Evolutionary conservation across 2,113 vertebrate species (phyloP), one percentile per base, ranked within the genome.

Genomic region (Todiramphus chloris): DNA sequence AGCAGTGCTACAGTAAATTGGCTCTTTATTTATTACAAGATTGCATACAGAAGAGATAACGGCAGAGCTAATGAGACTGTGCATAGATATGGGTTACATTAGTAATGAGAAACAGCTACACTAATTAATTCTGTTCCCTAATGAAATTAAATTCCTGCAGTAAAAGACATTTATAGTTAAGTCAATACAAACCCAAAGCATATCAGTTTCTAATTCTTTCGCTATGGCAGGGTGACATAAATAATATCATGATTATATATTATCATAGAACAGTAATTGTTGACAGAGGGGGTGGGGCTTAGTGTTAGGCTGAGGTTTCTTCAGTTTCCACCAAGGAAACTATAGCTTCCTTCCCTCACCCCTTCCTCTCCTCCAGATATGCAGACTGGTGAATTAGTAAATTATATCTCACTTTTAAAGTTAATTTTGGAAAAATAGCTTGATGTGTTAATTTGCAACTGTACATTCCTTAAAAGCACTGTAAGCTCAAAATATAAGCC

Each of bases 41-140:
- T 63, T 69, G 44, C 14, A 31, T 59, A 39, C 41, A 66, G 77
- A 84, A 62, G 37, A 84, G 80, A 79, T 91, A 91, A 83, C 13
- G 63, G 48, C 35, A 76, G 81, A 82, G 44, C 19, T 87, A 89
- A 87, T 0, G 8, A 94, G 58, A 62, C 48, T 53, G 23, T 84
- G 58, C 33, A 23, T 87, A 41, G 87, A 44, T 70, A 60, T 55
- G 16, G 50, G 17, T 84, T 78, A 53, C 37, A 56, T 69, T 53
- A 75, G 30, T 48, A 87, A 94, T 72, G 53, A 95, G 86, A 82
- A 81, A 56, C 16, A 75, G 56, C 69, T 72, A 64, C 0, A 2
- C 30, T 91, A 94, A 92, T 91, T 94, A 92, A 92, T 39, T 90
- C 41, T 88, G 50, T 31, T 91, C 56, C 70, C 77, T 95, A 85